Base-by-base conservation (phyloP, 2,113 vertebrate genomes). In the Erpornis zantholeuca region DNA sequence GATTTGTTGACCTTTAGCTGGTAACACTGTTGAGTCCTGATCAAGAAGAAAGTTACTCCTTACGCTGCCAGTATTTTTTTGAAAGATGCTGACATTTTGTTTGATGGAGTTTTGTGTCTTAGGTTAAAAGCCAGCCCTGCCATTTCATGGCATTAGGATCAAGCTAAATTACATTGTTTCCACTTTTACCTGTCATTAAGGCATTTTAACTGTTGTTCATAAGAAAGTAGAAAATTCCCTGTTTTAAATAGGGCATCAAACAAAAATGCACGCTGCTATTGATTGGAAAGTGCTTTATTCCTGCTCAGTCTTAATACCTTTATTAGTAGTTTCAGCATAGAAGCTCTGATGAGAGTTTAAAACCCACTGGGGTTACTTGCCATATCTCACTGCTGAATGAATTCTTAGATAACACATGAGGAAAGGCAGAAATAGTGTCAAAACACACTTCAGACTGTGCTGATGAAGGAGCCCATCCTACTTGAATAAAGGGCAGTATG, bases 1-100 rank as follows among this genome's bases (percentile, higher is more conserved):
- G 40, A 91, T 86, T 82, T 42, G 61, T 87, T 96, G 82, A 94
- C 78, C 52, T 94, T 94, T 52, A 53, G 56, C 15, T 75, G 61
- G 63, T 92, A 80, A 89, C 36, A 59, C 53, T 23, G 23, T 61
- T 53, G 66, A 92, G 75, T 50, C 54, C 33, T 82, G 90, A 63
- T 47, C 75, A n/a, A 68, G 36, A 89, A 75, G 44, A 64, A 90
- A 56, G 29, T 73, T 82, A 28, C 38, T 88, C 40, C 38, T 44
- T 44, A 35, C n/a, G 36, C 50, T 69, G 53, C 53, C 50, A 56
- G 1, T 82, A 49, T 14, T 65, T 88, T 90, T 82, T 82, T 79
- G 12, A 77, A 69, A 76, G 17, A 33, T 80, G 56, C 35, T 56
- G 29, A 24, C 71, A 12, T 85, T 94, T 68, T 84, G 11, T 81